Evolutionary conservation across 2,888 invertebrate genomes (phyloP), one percentile per base, ranked within the genome.

Genomic region (Melikaiella ostensackeni): DNA sequence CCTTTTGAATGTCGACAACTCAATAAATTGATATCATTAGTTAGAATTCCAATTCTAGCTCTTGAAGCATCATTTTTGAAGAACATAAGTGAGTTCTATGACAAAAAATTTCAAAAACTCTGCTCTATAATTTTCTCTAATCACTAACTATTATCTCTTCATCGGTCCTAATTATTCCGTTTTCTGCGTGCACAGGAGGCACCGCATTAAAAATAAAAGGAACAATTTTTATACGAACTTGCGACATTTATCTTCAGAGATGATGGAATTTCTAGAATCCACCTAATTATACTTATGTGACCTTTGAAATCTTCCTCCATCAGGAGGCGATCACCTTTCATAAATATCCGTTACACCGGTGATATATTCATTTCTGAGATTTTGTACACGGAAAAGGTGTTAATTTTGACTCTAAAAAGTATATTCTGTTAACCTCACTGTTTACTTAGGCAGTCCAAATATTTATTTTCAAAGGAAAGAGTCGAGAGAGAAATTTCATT

Each of bases 71-170:
- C 57, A 57, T 2, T 57, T 57, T 57, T 24, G 11, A 21, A 24
- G 21, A 55, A 55, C 3, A 21, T 21, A 21, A 55, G 3, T 21
- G 3, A 21, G 9, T 21, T 55, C 0, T 59, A 59, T 16, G 61
- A 30, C 16, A 33, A 63, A 63, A 63, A 63, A 63, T 3, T 21
- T 63, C 9, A 30, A 35, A 19, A 63, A 63, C 21, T 57, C 57
- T 63, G 35, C 62, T 35, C 62, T 35, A 35, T n/a, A 57, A 57
- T 63, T 35, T 33, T 11, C 30, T 33, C 21, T 63, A 35, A 33
- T n/a, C n/a, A 33, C n/a, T 11, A 21, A 35, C n/a, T 9, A 35
- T 33, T 30, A 35, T 33, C 13, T 63, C 62, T 63, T 21, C 62
- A 21, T 35, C 62, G 33, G 3, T 9, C n/a, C n/a, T 35, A 1